Conservation (phyloP, 2,113 vertebrate genomes). For the Varanus komodoensis region DNA sequence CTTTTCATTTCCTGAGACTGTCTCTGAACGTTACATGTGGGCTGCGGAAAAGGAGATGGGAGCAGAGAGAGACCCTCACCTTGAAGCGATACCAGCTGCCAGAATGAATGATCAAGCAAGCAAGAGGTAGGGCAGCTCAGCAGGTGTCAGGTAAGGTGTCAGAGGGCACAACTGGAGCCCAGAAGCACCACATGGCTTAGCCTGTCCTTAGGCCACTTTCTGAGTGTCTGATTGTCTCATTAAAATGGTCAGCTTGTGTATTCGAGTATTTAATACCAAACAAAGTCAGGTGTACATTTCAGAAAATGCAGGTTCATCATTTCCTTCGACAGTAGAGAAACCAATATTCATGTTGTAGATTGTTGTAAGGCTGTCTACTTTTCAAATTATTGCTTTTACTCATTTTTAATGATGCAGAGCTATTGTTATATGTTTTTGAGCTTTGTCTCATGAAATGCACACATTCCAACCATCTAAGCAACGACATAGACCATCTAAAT, state of each 20-base stretch:
- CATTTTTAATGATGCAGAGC: neutral
- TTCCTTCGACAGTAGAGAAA: neutral
- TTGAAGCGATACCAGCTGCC: no score
- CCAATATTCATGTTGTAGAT: neutral
- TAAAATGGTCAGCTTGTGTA: neutral
- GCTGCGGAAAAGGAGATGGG: no score
- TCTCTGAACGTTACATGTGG: no score
- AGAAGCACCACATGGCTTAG: no score
- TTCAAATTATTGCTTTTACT: slow-evolving; percentile 2
- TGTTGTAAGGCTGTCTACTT: slow-evolving; percentile 4
- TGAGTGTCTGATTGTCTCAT: neutral
- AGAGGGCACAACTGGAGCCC: no score
- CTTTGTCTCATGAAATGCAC: neutral
- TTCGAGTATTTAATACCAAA: neutral
- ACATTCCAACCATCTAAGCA: no score
- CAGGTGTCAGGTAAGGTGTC: no score
- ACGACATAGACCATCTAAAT: no score
- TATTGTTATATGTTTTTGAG: neutral
- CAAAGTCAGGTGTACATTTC: neutral
- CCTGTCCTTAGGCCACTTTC: neutral
- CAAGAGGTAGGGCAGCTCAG: no score
- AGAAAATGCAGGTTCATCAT: neutral
- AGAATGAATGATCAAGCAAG: no score
- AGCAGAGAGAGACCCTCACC: no score
- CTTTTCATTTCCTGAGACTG: no score